Percentiles rank a stretch among this genome's conserved stretches.
Conservation (phyloP, 2,888 invertebrate genomes). For the Caradrina kadenii region DNA sequence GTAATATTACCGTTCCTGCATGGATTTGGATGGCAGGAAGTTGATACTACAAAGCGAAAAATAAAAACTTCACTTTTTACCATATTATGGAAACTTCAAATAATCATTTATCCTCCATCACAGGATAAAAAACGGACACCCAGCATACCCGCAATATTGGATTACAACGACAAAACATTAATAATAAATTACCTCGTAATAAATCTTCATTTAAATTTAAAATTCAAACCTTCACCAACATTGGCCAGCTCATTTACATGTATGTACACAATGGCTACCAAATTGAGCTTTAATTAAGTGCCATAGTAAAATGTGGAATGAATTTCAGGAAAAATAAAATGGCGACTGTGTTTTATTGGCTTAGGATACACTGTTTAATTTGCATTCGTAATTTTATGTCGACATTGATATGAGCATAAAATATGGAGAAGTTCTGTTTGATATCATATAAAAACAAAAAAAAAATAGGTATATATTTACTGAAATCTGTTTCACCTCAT, state of each 20-base stretch:
- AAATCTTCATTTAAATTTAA: constrained; percentile 46
- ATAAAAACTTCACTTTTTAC: too few relatives aligned
- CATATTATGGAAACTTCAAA: too few relatives aligned
- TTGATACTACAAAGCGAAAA: too few relatives aligned
- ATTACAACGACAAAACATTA: constrained; percentile 22
- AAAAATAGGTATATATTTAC: too few relatives aligned
- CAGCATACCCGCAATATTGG: background rate
- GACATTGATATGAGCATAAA: constrained; percentile 23
- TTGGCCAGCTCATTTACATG: constrained; percentile 47
- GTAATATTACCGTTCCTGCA: too few relatives aligned
- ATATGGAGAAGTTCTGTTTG: background rate
- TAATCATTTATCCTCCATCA: too few relatives aligned
- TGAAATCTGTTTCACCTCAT: too few relatives aligned
- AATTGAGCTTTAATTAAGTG: constrained; percentile 41
- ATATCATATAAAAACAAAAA: too few relatives aligned
- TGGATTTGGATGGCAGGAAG: too few relatives aligned
- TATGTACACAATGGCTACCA: constrained; percentile 34
- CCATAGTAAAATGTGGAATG: constrained; percentile 29
- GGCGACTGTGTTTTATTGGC: constrained; percentile 26
- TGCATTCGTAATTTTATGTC: constrained; percentile 18
- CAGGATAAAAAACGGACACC: background rate
- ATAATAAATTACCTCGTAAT: constrained; percentile 38
- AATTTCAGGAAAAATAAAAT: constrained; percentile 38
- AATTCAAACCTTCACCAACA: constrained; percentile 33
- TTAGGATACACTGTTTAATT: constrained; percentile 34